phyloP scores from a whole-genome alignment of 1,140 invertebrate genomes.

The Drosophila rufa region DNA sequence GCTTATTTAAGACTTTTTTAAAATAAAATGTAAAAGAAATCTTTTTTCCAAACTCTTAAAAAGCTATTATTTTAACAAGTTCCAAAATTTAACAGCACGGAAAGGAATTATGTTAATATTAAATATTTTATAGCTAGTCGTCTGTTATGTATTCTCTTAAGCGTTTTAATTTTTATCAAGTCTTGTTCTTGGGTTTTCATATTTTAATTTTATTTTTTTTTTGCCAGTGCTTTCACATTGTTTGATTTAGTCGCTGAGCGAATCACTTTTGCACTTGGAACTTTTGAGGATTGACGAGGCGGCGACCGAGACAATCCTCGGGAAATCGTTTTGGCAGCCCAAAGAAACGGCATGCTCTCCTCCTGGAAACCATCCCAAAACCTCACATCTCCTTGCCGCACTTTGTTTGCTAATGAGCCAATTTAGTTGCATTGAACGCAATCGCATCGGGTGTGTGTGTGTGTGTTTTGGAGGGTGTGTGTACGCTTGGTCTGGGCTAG shows the following conservation, averaged over 20 bases:
- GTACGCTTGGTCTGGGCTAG: conserved; percentile 39
- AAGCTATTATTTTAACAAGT: background rate
- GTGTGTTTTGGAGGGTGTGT: conserved; percentile 30
- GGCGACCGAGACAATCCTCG: conserved; percentile 13
- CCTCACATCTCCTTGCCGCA: conserved; percentile 12
- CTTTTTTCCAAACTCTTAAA: background rate
- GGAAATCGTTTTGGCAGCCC: conserved; percentile 32
- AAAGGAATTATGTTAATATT: no score
- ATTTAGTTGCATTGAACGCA: conserved; percentile 79
- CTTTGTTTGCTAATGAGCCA: conserved; percentile 79
- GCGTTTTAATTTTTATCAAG: background rate
- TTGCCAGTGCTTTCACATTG: conserved; percentile 29
- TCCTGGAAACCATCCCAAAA: background rate
- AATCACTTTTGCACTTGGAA: conserved; percentile 42
- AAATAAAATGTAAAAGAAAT: no score
- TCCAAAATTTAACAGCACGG: no score
- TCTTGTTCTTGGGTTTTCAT: background rate
- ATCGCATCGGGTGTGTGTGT: conserved; percentile 44
- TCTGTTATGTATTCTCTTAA: background rate
- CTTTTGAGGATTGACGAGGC: conserved; percentile 42
- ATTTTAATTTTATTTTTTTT: conserved; percentile 1
- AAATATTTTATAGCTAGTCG: no score
- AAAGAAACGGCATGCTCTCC: conserved; percentile 34
- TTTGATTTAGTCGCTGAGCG: conserved; percentile 53
- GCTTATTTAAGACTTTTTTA: no score